Percentiles rank a stretch among this genome's conserved stretches.
phyloP scores from a whole-genome alignment of 2,888 invertebrate species.

The Prosopocoilus inquinatus region DNA sequence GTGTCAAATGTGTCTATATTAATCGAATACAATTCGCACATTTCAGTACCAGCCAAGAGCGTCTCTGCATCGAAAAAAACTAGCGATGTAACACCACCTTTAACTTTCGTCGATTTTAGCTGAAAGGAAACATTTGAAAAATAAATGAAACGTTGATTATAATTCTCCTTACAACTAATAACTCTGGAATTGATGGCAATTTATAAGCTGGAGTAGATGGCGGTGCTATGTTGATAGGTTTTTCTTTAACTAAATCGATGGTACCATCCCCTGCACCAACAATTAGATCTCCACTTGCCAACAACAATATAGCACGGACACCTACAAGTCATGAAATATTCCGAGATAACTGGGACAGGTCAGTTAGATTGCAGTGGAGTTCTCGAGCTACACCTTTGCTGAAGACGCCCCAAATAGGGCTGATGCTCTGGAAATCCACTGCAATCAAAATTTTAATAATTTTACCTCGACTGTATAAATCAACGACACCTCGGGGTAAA shows the following conservation, averaged over 20 bases:
- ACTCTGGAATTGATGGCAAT: constrained; percentile 49
- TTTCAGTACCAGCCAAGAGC: constrained; percentile 73
- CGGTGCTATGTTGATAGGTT: constrained; percentile 20
- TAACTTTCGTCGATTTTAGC: constrained; percentile 59
- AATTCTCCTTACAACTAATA: constrained; percentile 46
- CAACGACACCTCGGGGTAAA: constrained; percentile 54
- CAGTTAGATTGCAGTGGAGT: too few relatives aligned
- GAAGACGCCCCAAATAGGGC: too few relatives aligned
- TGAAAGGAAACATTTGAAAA: not conserved
- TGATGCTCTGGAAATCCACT: too few relatives aligned
- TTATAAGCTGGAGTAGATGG: constrained; percentile 39
- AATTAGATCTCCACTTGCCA: constrained; percentile 62
- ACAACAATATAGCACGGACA: constrained; percentile 63
- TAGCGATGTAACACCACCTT: constrained; percentile 73
- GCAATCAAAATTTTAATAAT: too few relatives aligned
- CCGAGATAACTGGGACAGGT: too few relatives aligned
- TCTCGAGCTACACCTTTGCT: too few relatives aligned
- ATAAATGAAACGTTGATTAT: not conserved
- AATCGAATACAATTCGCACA: constrained; percentile 80
- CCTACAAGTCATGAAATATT: constrained; percentile 46
- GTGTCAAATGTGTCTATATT: constrained; percentile 65
- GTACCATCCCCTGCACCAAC: constrained; percentile 86
- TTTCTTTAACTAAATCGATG: constrained; percentile 65
- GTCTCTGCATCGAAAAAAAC: constrained; percentile 59
- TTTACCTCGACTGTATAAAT: constrained; percentile 60